A percentile compares a stretch with the other conserved stretches of the same genome.
phyloP scores from a whole-genome alignment of 1,140 invertebrate genomes.

The Formica exsecta region DNA sequence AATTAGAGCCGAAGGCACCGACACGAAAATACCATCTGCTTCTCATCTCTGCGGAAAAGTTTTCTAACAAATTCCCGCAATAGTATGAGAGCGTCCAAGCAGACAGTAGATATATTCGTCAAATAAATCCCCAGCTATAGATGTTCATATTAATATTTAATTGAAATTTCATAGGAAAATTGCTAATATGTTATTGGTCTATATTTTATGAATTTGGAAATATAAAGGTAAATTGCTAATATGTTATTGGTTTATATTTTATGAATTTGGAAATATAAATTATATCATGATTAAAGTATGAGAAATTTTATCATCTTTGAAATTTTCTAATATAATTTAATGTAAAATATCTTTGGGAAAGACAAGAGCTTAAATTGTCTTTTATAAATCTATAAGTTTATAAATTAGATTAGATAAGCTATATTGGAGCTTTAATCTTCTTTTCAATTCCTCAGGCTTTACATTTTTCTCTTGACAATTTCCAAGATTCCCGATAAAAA shows the following conservation, averaged over 20 bases:
- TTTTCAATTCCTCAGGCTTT: background rate
- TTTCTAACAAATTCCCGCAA: slow-evolving; percentile 25
- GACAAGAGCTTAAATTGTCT: background rate
- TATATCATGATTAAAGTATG: background rate
- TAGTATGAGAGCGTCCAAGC: background rate
- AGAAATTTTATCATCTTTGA: too few relatives aligned
- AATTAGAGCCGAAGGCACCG: slow-evolving; percentile 75
- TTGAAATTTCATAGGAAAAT: background rate
- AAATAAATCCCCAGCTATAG: background rate
- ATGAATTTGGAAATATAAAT: background rate
- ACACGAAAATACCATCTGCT: slow-evolving; percentile 80
- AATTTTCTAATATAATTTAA: background rate
- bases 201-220: background rate
- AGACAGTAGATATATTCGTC: background rate
- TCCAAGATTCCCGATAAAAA: background rate
- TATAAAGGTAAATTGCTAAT: background rate
- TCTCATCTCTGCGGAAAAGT: slow-evolving; percentile 77
- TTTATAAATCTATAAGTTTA: slow-evolving; percentile 25
- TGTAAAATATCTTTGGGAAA: background rate
- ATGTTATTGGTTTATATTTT: background rate
- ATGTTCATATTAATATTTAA: background rate
- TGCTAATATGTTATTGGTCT: background rate
- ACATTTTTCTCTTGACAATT: background rate
- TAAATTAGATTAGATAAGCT: background rate
- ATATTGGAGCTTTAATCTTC: background rate